Base-by-base conservation (phyloP, 2,113 vertebrate species). In the Apus apus region DNA sequence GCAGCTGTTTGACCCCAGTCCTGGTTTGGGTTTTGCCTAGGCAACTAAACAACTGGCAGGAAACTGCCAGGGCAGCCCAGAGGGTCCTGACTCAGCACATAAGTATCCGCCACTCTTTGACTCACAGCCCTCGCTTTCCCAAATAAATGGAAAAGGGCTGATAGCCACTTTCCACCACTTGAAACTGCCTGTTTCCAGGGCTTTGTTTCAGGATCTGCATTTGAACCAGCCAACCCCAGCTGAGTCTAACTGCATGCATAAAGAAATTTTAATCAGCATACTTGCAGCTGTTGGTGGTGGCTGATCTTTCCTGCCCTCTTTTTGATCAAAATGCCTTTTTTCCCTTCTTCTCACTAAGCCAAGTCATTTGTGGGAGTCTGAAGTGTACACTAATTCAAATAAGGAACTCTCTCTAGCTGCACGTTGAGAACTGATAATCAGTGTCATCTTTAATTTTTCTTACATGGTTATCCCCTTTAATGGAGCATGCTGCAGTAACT, bases 401-500 rank as follows among this genome's bases (percentile, higher is more conserved):
- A 61, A 84, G 74, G 61, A 66, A 53, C 74, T 90, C 64, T 18
- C 58, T 64, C 53, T 60, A 60, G 77, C 43, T 60, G 65, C 45
- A 40, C 27, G 51, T 78, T 96, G 74, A 85, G 40, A 79, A 79
- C 84, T 65, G 76, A 89, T 93, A 67, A 96, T 94, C 88, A 84
- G 15, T 56, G 80, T 90, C 92, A 91, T 87, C 71, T 93, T 94
- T 51, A 68, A 64, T 89, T 89, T 85, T 92, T 90, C 95, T 72
- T 84, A 71, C 14, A 6, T 25, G 17, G 70, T 73, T 84, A 93
- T 92, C 87, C 70, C 81, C 89, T 92, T 87, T 94, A 90, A 93
- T 87, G 85, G 84, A 83, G 84, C 72, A 45, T 79, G 82, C 90
- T 80, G 70, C 62, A 71, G 75, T 82, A 94, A 94, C 58, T 51